phyloP scores from a whole-genome alignment of 2,113 vertebrate genomes.

The Nothocercus nigrocapillus region DNA sequence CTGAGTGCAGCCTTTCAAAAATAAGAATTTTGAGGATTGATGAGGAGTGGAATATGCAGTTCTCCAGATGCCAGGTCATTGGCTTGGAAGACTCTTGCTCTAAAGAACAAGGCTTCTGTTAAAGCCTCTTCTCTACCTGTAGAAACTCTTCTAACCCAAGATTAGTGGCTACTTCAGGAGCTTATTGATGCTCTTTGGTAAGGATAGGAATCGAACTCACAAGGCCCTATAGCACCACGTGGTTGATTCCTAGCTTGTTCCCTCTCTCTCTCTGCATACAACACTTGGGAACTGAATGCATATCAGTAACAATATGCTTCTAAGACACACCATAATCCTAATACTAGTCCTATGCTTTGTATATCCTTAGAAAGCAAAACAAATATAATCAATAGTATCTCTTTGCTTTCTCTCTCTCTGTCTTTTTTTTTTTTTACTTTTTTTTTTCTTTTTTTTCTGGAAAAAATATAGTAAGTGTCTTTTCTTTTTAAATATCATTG shows the following conservation, averaged over 20 bases:
- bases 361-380: neutral
- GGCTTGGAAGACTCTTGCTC: neutral
- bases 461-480: neutral
- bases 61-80: neutral
- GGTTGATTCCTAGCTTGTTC: neutral
- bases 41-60: neutral
- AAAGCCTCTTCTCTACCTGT: neutral
- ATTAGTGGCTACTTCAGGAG: neutral
- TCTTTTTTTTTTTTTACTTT: no score
- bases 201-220: neutral
- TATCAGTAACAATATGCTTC: neutral
- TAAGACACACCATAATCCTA: neutral
- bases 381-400: neutral
- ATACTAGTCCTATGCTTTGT: neutral
- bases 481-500: neutral
- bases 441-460: neutral
- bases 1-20: neutral
- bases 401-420: neutral
- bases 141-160: neutral
- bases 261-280: neutral
- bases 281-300: neutral
- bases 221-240: neutral
- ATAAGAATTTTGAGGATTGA: neutral
- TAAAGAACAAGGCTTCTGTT: neutral
- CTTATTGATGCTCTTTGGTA: neutral